phyloP scores from a whole-genome alignment of 2,113 vertebrate genomes.

The Pluvianellus socialis region DNA sequence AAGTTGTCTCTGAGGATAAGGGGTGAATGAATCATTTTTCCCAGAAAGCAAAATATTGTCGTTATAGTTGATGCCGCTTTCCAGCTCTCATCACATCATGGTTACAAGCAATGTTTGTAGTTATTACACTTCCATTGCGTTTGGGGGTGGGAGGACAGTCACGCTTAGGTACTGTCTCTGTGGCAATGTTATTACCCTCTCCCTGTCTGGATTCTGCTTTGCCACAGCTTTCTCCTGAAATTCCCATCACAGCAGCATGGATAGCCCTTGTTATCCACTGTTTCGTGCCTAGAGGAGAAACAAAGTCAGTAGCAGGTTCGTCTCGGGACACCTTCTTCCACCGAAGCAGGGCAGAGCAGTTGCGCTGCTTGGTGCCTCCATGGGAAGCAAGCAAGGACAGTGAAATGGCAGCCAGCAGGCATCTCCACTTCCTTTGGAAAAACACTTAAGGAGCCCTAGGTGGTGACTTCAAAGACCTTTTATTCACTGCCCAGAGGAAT shows the following conservation, averaged over 20 bases:
- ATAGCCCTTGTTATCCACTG: background rate
- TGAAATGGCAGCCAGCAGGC: background rate
- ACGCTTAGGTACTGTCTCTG: background rate
- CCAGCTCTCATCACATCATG: background rate
- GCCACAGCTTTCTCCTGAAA: background rate
- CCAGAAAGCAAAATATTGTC: background rate
- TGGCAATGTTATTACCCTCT: background rate
- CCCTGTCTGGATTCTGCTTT: background rate
- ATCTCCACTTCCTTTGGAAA: background rate
- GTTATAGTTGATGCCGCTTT: background rate
- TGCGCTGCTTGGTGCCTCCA: background rate
- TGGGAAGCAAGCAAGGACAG: background rate
- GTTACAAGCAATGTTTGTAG: background rate
- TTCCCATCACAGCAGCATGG: background rate
- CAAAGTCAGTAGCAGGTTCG: background rate
- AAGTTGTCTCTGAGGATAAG: background rate
- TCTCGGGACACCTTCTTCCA: background rate
- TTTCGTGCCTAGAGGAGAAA: background rate
- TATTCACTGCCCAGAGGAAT: slow-evolving; percentile 38
- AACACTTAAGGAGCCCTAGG: background rate
- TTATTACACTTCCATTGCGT: background rate
- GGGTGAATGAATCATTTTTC: background rate
- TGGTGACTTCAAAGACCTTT: slow-evolving; percentile 54
- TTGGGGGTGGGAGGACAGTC: background rate
- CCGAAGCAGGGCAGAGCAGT: background rate